Base-by-base conservation (phyloP, 1,140 invertebrate genomes). In the Neodiprion virginianus region DNA sequence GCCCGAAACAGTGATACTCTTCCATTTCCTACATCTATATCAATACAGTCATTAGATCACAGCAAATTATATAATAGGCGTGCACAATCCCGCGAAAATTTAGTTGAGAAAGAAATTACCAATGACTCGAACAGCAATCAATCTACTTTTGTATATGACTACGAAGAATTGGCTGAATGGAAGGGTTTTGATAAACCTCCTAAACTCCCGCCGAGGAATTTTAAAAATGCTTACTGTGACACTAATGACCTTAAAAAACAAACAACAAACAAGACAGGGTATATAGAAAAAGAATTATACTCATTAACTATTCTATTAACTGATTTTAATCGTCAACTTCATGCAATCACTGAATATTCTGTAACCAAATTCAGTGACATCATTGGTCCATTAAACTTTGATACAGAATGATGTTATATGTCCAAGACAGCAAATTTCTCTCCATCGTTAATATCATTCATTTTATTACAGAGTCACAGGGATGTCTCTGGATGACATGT, bases 401-500 rank as follows among this genome's bases (percentile, higher is more conserved):
- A 40, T 40, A 40, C 28, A 5, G 28, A 40, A 40, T 40, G 28
- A 40, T 40, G 1, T 40, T 40, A 2, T 40, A 40, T 40, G 5
- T 40, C 28, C 28, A 40, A 40, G 1, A 40, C 5, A 40, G 28
- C 28, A 40, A 40, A 40, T 40, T 40, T 40, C 28, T 40, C 28
- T 40, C 28, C 5, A 40, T 40, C 28, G 1, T 40, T 40, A 40
- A 40, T 40, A 61, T 40, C 8, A 11, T 28, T 69, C 11, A 69
- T 23, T 79, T 81, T 77, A 74, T 92, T 92, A 72, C 87, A 94
- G 92, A 83, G 89, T 95, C 79, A 91, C 90, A 82, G 92, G 88
- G 50, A 96, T 96, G 95, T 95, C 95, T 74, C 85, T 96, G 86
- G 94, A 95, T 81, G 94, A 94, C 81, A 97, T 97, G 96, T 93